Percentiles rank a stretch among this genome's conserved stretches.
These are phyloP conservation scores for Tenthredo notha DNA, from an alignment of 2,888 invertebrate genomes.

Conservation along the genomic window DNA sequence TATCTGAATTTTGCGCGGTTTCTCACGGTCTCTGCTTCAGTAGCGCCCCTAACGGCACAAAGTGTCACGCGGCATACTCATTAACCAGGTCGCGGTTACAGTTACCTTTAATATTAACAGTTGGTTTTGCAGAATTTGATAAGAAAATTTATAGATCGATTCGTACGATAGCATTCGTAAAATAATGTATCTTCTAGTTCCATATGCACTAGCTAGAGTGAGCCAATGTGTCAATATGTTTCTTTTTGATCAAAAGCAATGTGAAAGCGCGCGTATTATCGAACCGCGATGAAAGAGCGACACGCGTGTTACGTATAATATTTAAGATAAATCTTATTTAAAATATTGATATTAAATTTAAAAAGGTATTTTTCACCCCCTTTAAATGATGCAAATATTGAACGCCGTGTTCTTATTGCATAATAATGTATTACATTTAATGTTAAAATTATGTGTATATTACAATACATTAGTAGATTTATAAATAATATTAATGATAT, in stretches of 20 bases:
- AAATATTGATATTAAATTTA: not conserved
- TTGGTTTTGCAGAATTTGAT: not conserved
- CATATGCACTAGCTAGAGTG: not conserved
- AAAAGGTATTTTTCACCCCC: not conserved
- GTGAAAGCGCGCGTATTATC: slow-evolving; percentile 1
- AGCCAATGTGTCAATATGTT: not conserved
- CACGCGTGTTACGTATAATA: not conserved
- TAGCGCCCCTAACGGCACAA: too few relatives aligned
- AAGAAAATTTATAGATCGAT: not conserved
- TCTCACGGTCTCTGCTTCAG: too few relatives aligned
- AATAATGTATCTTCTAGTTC: not conserved
- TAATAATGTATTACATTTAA: slow-evolving; percentile 32
- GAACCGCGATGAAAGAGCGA: not conserved
- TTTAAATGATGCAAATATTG: slow-evolving; percentile 19
- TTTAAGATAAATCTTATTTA: not conserved
- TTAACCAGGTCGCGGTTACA: not conserved
- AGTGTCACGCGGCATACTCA: too few relatives aligned
- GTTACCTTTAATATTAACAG: not conserved
- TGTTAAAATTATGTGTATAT: not conserved
- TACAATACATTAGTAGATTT: slow-evolving; percentile 24
- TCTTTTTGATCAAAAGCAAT: not conserved
- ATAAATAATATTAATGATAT: slow-evolving; percentile 38
- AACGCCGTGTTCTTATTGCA: slow-evolving; percentile 14
- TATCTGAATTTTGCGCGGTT: too few relatives aligned
- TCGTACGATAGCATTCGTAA: not conserved